Evolutionary conservation across 2,797 vertebrate species (phyloP), one percentile per base, ranked within the genome.

Genomic region (Notoglanidium macrostoma): DNA sequence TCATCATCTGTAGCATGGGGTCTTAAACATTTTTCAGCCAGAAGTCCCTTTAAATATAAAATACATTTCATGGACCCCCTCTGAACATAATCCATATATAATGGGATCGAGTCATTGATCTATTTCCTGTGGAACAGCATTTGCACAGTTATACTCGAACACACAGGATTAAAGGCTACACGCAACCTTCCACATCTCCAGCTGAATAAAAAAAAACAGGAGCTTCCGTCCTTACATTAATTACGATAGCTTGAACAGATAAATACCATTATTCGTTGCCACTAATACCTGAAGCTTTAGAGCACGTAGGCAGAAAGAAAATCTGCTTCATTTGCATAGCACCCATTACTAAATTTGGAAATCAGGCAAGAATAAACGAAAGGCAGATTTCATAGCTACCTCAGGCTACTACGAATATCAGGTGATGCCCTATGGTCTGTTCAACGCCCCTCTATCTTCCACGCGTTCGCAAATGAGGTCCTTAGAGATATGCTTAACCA

Each of bases 381-480:
- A 40, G 32, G 32, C 67, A 57, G 51, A 49, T 72, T 73, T 44
- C 49, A n/a, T 40, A 84, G 49, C 32, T 15, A 84, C 68, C 54
- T 10, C 23, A 72, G 68, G 68, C 83, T 84, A n/a, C 83, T 44
- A 72, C n/a, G 68, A 44, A 59, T 59, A 73, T n/a, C 23, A 40
- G 51, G 83, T 72, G 51, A 72, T 72, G 68, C 67, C 21, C 83
- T 73, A 73, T 73, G 51, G 51, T 73, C 32, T n/a, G 51, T 57
- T 84, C 51, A 51, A 54, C 26, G 44, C 63, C 81, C 81, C 65
- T 29, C 63, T 54, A 46, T 67, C 63, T 7, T 54, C 63, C 81
- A 73, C 59, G 3, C 21, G 32, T 72, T 84, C 12, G 4, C 83
- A 84, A 84, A 84, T 84, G 67, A 84, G 68, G 83, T 84, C 83